Evolutionary conservation across 1,140 invertebrate genomes (phyloP), one percentile per base, ranked within the genome.

Genomic region (Plutomurus gul): DNA sequence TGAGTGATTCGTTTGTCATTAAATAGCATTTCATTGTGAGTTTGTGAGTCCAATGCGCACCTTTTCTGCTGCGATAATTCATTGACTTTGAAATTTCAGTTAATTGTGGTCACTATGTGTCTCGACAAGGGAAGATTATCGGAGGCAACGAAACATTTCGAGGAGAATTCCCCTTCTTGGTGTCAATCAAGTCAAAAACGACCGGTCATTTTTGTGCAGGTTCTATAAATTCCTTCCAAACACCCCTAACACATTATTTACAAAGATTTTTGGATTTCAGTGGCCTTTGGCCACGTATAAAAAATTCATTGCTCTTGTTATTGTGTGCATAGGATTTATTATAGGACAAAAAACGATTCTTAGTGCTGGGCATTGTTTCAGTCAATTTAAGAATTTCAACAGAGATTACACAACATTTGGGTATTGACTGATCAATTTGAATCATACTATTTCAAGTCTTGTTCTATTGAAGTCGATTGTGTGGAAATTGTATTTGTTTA

Each of bases 281-380:
- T n/a, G n/a, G n/a, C n/a, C n/a, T n/a, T n/a, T n/a, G n/a, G n/a
- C n/a, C n/a, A n/a, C n/a, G n/a, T n/a, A n/a, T n/a, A n/a, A n/a
- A n/a, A n/a, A n/a, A n/a, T n/a, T n/a, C n/a, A n/a, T n/a, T n/a
- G n/a, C n/a, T n/a, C n/a, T n/a, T n/a, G n/a, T 65, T 65, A 65
- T 65, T 6, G 13, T 33, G 13, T n/a, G 30, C 5, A 65, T 33
- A 7, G n/a, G n/a, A 36, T 40, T 27, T 43, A 20, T 72, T 43
- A 8, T 70, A 30, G 16, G 10, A 13, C 11, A 36, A 30, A n/a
- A 5, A 1, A 22, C 36, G 33, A 5, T 20, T 27, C n/a, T 22
- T 72, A 40, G 36, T 40, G 70, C 70, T n/a, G 70, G 36, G 7
- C 70, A 72, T 72, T 72, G 70, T 22, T 72, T 72, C 40, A 40